Evolutionary conservation across 2,888 invertebrate species (phyloP).

Genomic region (Hedychridium roseum): DNA sequence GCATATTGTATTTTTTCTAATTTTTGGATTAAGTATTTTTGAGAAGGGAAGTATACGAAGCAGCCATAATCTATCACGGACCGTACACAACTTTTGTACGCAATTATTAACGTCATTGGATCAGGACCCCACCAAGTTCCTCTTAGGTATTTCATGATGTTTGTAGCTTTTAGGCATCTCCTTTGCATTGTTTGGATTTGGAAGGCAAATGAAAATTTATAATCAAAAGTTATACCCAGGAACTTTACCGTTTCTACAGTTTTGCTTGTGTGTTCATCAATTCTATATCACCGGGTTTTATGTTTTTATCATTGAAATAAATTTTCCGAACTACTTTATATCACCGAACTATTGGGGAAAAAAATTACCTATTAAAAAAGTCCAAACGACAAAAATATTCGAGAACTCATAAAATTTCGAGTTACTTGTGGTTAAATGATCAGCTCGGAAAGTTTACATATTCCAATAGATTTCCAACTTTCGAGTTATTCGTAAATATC

Average conservation of each 20-base stretch:
- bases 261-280: too few relatives aligned
- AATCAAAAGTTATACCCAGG: background rate
- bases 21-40: background rate
- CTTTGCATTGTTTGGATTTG: background rate
- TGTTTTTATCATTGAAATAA: too few relatives aligned
- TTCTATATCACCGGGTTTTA: too few relatives aligned
- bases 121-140: slow-evolving; percentile 4
- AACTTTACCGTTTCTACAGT: background rate
- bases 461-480: too few relatives aligned
- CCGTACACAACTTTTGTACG: background rate
- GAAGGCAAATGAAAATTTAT: background rate
- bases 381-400: too few relatives aligned
- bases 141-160: background rate
- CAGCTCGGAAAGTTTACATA: too few relatives aligned
- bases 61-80: background rate
- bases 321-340: too few relatives aligned
- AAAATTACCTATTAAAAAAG: too few relatives aligned
- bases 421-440: too few relatives aligned
- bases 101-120: background rate
- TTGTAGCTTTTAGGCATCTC: background rate
- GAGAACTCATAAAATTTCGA: too few relatives aligned
- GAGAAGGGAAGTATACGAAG: background rate
- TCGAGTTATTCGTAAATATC: too few relatives aligned
- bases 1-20: background rate
- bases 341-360: too few relatives aligned